Evolutionary conservation across 2,888 invertebrate species (phyloP), one percentile per base, ranked within the genome.

Genomic region (Gryllus longicercus): DNA sequence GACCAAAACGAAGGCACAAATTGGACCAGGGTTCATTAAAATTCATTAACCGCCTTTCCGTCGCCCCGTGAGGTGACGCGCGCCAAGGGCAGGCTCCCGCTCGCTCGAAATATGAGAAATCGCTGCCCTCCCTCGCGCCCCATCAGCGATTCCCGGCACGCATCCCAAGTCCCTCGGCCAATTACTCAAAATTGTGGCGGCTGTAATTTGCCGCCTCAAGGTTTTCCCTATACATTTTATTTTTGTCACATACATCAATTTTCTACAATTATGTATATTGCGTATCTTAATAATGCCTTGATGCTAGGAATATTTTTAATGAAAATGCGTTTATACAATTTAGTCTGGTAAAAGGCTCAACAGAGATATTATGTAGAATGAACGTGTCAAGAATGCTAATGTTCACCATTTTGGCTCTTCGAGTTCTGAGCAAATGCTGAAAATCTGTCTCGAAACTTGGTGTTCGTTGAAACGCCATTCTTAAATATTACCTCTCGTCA

Each of bases 1-100:
- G 63, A 63, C 63, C 63, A 63, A 63, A 63, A 63, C 63, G 63
- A 63, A 63, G 63, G 63, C 63, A 63, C 63, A 63, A 63, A 63
- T 63, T 63, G 63, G 63, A 63, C 16, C 63, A 63, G n/a, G 63
- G 63, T 63, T 63, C 63, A 63, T 63, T 63, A 63, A 63, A 63
- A 63, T 63, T 63, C 63, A 63, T 63, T 63, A 63, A 63, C 63
- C n/a, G 63, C 16, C 63, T 63, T 63, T 16, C 63, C 63, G 63
- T 63, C 63, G 63, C 63, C n/a, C 63, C 16, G 63, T n/a, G 63
- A 63, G 63, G 63, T 63, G 63, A 63, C 63, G 63, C 63, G 63
- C n/a, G 14, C 14, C 63, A 14, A 5, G 1, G 1, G 63, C 14
- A 14, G 16, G 63, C 14, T 63, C 63, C 8, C 63, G 63, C 14